phyloP scores from a whole-genome alignment of 2,797 vertebrate species.

The Enteromius anoplus region DNA sequence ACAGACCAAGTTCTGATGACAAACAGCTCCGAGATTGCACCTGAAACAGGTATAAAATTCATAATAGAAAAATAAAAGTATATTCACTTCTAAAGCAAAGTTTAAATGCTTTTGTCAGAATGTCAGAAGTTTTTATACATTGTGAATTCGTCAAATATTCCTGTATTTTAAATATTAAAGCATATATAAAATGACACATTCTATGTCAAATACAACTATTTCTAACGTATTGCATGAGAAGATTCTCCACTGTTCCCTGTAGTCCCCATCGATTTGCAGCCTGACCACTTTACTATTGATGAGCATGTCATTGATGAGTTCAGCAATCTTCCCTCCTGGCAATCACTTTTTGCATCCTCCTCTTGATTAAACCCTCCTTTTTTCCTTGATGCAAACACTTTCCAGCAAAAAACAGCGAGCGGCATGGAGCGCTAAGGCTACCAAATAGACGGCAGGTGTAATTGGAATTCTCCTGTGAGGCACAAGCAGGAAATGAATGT shows the following conservation, averaged over 20 bases:
- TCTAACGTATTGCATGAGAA: neutral
- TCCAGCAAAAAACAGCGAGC: conserved; percentile 44
- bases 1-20: no score
- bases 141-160: neutral
- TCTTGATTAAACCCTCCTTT: conserved; percentile 56
- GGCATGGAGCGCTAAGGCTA: conserved; percentile 33
- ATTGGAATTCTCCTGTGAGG: conserved; percentile 65
- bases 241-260: conserved; percentile 17
- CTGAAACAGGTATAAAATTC: neutral
- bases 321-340: conserved; percentile 28
- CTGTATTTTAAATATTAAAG: no score
- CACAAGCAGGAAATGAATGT: conserved; percentile 65
- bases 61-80: neutral
- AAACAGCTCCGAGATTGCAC: neutral
- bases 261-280: conserved; percentile 47
- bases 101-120: neutral
- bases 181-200: neutral
- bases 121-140: neutral
- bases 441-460: conserved; percentile 59
- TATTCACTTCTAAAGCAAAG: neutral
- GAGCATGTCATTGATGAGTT: conserved; percentile 44
- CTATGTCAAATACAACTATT: neutral
- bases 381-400: conserved; percentile 51
- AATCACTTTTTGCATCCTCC: conserved; percentile 54
- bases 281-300: conserved; percentile 33